These are phyloP conservation scores for Platycnemis pennipes DNA, from an alignment of 2,888 invertebrate genomes.

Conservation along the genomic window DNA sequence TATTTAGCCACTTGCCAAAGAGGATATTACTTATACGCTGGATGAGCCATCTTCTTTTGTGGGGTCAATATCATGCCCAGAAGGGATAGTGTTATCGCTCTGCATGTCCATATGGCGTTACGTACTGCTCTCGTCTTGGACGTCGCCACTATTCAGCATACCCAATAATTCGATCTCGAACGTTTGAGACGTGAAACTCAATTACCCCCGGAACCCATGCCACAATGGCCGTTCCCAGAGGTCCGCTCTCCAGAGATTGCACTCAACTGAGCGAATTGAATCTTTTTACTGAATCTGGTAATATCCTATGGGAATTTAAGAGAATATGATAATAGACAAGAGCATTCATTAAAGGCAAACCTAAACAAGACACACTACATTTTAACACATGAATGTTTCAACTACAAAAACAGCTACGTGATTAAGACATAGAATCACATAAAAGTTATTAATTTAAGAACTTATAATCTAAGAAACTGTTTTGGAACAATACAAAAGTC, in stretches of 20 bases:
- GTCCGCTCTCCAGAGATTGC: neutral
- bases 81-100: too few species aligned
- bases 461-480: too few species aligned
- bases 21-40: too few species aligned
- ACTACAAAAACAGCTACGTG: too few species aligned
- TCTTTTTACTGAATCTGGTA: neutral
- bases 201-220: neutral
- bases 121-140: neutral
- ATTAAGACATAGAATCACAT: too few species aligned
- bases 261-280: neutral
- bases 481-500: too few species aligned
- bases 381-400: too few species aligned
- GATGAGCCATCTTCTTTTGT: too few species aligned
- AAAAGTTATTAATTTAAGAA: too few species aligned
- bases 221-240: neutral
- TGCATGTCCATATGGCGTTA: too few species aligned
- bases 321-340: neutral
- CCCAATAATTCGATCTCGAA: slow-evolving; percentile 54
- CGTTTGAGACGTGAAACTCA: slow-evolving; percentile 25
- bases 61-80: too few species aligned
- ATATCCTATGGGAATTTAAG: neutral
- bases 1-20: too few species aligned
- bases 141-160: slow-evolving; percentile 9
- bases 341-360: neutral
- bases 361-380: neutral